These are phyloP conservation scores for Drosophila longiperda DNA, from an alignment of 2,888 invertebrate genomes.

Conservation along the genomic window DNA sequence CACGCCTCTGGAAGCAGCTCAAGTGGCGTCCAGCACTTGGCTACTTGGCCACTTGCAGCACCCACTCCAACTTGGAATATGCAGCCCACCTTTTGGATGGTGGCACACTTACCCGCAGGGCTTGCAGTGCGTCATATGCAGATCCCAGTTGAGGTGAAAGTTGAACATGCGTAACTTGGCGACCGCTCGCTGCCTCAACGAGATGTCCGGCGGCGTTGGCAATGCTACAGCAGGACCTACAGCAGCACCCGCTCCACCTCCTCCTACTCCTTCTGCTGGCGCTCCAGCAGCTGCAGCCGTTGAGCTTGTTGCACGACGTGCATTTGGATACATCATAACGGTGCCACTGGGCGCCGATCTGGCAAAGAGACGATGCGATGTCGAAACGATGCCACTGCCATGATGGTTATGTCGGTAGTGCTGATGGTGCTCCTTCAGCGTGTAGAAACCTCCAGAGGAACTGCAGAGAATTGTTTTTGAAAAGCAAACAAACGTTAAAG, in stretches of 20 bases:
- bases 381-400: conserved; percentile 38
- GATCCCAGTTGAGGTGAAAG: conserved; percentile 85
- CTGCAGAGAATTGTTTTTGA: conserved; percentile 43
- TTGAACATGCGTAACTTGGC: conserved; percentile 85
- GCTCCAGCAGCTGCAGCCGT: conserved; percentile 7
- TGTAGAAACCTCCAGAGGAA: conserved; percentile 82
- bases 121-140: conserved; percentile 85
- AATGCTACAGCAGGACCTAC: conserved; percentile 38
- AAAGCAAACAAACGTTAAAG: neutral
- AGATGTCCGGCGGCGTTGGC: conserved; percentile 80
- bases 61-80: conserved; percentile 4
- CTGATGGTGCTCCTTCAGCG: conserved; percentile 78
- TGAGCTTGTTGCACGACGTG: conserved; percentile 50
- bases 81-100: conserved; percentile 3
- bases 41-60: conserved; percentile 59
- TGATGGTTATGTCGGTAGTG: conserved; percentile 64
- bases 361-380: conserved; percentile 75
- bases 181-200: conserved; percentile 85
- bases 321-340: conserved; percentile 83
- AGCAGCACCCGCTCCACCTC: conserved; percentile 27
- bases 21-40: conserved; percentile 54
- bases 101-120: conserved; percentile 84
- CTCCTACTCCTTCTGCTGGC: conserved; percentile 18
- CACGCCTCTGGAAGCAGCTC: conserved; percentile 64
- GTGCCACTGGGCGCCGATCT: conserved; percentile 83